Base-by-base conservation (phyloP, 2,888 invertebrate species). In the Troides oblongomaculatus region DNA sequence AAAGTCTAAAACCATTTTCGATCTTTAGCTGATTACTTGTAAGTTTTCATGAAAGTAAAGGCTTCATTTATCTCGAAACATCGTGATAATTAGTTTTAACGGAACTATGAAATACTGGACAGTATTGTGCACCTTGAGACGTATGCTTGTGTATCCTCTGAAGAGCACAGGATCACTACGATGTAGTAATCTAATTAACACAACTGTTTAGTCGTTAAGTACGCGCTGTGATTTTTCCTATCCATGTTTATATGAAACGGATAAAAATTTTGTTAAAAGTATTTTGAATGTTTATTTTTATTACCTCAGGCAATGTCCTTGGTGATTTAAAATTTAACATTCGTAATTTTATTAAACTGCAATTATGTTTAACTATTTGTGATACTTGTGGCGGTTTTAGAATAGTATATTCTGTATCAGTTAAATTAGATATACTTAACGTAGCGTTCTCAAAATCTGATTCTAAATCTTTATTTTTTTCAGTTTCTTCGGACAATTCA, bases 271-370 rank as follows among this genome's bases (percentile, higher is more conserved):
- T 39, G 7, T 50, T 50, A 50, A 50, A 57, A 57, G n/a, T 23
- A 21, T 4, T 21, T 6, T 21, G 6, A 0, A 57, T 12, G 14
- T 57, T 57, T 21, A 21, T 21, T n/a, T 57, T 8, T 57, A 64
- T 62, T 79, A 90, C 91, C 86, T 92, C 92, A 65, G 85, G 81
- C 69, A 92, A 79, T 57, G 89, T 89, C 56, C 81, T 81, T 7
- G 89, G 86, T 1, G 86, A 79, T 71, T 84, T 85, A 77, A 90
- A 91, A 76, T 78, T 83, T 57, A 89, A 74, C 57, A 79, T 78
- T 68, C 87, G 81, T 6, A 88, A 66, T 76, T 83, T 86, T 18
- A 87, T 69, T 72, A 92, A 73, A 77, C 77, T 89, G 73, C 92
- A 92, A 65, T 72, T 66, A 21, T 72, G 70, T 64, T 72, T 74